Base-by-base conservation (phyloP, 2,888 invertebrate genomes). In the Clivina fossor region DNA sequence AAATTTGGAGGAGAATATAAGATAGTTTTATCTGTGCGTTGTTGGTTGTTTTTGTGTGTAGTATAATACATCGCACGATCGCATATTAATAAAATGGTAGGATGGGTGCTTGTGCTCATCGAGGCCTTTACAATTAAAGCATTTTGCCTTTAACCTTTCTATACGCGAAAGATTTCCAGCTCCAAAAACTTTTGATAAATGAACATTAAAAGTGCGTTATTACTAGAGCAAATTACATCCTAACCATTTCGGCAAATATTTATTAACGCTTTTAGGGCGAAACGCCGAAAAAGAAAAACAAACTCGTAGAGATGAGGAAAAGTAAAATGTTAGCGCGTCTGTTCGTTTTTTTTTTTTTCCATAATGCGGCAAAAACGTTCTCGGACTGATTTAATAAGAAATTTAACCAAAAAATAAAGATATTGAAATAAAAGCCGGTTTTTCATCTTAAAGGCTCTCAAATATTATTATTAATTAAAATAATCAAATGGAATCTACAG, bases 241-340 rank as follows among this genome's bases (percentile, higher is more conserved):
- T 40, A 49, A 40, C 49, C 38, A 49, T 28, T 50, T 41, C 13
- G 40, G 40, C 41, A 50, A 50, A 50, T 50, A 50, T 50, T 50
- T 50, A 50, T 50, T 50, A 50, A 50, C 50, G 50, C 50, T 50
- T 50, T 50, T 50, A 50, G 32, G 30, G n/a, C n/a, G n/a, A 18
- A 22, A 38, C 15, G 18, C n/a, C 16, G 41, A 32, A 50, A 50
- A 49, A 47, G 41, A 32, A 50, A 50, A 50, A 32, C 40, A 26
- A 32, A 44, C 32, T 33, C 20, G 47, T 22, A 18, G 33, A 13
- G 8, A 11, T 3, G 35, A 38, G 49, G 16, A 41, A 50, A 50
- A 50, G 50, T 50, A 49, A 49, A 49, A 49, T 32, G 26, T 37
- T 26, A n/a, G 18, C 35, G 4, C 30, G 19, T 37, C 38, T 49